Conservation (phyloP, 2,888 invertebrate species). For the Rhamnusium bicolor region DNA sequence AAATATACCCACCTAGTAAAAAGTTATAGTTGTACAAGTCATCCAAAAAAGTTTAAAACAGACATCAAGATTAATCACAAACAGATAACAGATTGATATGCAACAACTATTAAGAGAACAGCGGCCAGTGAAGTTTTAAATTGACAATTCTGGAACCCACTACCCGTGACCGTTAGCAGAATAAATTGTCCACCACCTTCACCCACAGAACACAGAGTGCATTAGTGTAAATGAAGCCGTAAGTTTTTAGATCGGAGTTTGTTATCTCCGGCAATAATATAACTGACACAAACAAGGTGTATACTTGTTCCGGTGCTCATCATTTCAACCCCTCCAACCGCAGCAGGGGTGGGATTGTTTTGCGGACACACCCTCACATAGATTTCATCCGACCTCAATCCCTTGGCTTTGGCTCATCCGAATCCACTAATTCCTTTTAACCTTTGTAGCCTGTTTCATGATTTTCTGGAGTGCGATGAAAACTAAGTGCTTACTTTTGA, state of each 20-base stretch:
- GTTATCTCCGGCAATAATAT: conserved; percentile 66
- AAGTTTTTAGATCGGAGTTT: conserved; percentile 56
- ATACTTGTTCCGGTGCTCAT: conserved; percentile 65
- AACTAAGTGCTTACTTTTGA: background rate
- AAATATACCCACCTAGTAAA: background rate
- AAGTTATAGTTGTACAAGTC: background rate
- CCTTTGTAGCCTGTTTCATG: conserved; percentile 28
- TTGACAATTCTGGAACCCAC: background rate
- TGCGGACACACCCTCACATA: conserved; percentile 65
- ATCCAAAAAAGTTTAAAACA: background rate
- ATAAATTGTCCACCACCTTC: conserved; percentile 34
- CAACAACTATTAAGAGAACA: background rate
- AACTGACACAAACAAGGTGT: conserved; percentile 67
- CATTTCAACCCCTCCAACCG: conserved; percentile 64
- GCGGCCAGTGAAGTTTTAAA: background rate
- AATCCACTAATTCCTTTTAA: conserved; percentile 37
- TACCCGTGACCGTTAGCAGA: conserved; percentile 7
- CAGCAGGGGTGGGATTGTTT: conserved; percentile 62
- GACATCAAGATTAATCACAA: background rate
- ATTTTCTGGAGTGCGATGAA: conserved; percentile 10
- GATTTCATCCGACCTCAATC: conserved; percentile 59
- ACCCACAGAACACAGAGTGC: conserved; percentile 42
- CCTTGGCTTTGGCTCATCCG: conserved; percentile 43
- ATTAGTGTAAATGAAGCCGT: conserved; percentile 64
- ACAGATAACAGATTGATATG: too few relatives aligned